A percentile compares a stretch with the other conserved stretches of the same genome.
Conservation (phyloP, 2,113 vertebrate species). For the Zosterops borbonicus region DNA sequence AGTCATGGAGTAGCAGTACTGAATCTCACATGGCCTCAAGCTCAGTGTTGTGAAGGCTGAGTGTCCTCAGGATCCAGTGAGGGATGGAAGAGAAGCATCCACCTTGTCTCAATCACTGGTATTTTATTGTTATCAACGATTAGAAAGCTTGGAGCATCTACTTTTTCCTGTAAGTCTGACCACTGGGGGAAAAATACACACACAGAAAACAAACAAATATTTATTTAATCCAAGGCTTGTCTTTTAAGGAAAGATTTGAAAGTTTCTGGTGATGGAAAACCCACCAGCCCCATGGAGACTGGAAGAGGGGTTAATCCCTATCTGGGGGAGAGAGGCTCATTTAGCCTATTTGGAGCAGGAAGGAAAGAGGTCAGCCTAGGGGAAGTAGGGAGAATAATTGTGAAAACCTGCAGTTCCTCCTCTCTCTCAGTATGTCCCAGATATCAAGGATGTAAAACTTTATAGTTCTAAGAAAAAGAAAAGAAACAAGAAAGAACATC, state of each 20-base stretch:
- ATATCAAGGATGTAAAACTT: background rate
- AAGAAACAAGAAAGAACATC: background rate
- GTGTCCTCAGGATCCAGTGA: background rate
- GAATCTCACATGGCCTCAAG: background rate
- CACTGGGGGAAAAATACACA: background rate
- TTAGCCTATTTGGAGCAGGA: background rate
- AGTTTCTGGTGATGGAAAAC: background rate
- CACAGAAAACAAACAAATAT: background rate
- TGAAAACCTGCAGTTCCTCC: background rate
- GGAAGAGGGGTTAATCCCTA: background rate
- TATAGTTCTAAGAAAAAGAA: background rate
- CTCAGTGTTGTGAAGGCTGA: background rate
- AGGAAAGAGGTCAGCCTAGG: background rate
- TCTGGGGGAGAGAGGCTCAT: background rate
- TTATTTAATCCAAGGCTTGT: background rate
- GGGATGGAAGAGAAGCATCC: background rate
- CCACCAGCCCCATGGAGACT: background rate
- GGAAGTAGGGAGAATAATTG: background rate
- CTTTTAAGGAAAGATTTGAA: background rate
- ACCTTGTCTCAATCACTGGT: background rate
- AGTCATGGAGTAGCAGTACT: background rate
- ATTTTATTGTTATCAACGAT: background rate
- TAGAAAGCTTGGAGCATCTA: background rate
- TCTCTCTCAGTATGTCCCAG: background rate
- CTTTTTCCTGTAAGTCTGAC: background rate